Evolutionary conservation across 2,113 vertebrate species (phyloP), one percentile per base, ranked within the genome.

Genomic region (Garra rufa): DNA sequence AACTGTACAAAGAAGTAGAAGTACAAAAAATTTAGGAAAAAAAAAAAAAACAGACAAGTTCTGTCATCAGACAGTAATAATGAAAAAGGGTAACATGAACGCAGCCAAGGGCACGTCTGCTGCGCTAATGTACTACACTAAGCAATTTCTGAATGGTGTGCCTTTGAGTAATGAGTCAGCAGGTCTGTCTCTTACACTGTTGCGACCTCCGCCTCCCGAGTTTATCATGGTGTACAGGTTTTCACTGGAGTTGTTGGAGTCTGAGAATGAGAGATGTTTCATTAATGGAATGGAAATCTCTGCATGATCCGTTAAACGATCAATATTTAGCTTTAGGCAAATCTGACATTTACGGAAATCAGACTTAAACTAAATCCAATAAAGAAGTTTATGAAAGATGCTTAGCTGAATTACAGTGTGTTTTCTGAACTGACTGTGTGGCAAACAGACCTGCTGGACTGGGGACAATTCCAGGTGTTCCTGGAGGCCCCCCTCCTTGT

Each of bases 211-310:
- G 83, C 97, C 96, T 94, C 97, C 97, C 86, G 97, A 96, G 95
- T 98, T 99, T 93, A 99, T 99, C 97, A 99, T 99, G 93, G 98
- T 99, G 95, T 99, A 99, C 93, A 99, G 97, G 94, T 99, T 99
- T 94, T 99, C 98, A 93, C 98, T 98, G 92, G 98, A 99, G 93
- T 99, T 99, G 94, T 98, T 99, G 88, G 98, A 99, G 94, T 99
- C 98, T 99, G 92, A 81, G 89, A 91, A 92, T 91, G 59, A 28
- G 14, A 76, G 75, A 15, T 1, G 46, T 67, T 21, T 2, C 3
- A 34, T 71, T 34, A 71, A n/a, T 41, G 19, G 17, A 19, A 26
- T 69, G 52, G 15, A 48, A 28, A 14, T 24, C 0, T 9, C 24
- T 43, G 14, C 59, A 41, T 38, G 50, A 76, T 41, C 17, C n/a